A percentile compares a stretch with the other conserved stretches of the same genome.
Conservation (phyloP, 2,888 invertebrate genomes). For the Trachelus iudaicus region DNA sequence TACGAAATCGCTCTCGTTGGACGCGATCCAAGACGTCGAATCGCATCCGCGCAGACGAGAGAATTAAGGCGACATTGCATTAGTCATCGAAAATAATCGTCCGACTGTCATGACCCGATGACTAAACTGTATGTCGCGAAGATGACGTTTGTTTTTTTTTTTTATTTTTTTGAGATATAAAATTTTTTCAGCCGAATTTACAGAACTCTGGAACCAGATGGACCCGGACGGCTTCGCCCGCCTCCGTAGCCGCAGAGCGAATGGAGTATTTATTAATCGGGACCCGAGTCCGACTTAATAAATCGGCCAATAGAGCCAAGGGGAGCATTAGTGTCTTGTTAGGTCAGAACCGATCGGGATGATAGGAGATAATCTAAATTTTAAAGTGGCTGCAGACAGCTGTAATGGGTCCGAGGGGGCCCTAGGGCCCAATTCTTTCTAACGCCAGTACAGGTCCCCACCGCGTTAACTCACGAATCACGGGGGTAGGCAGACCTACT, state of each 20-base stretch:
- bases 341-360: constrained; percentile 17
- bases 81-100: background rate
- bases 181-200: background rate
- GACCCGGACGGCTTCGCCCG: background rate
- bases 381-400: constrained; percentile 22
- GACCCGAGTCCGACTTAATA: constrained; percentile 11
- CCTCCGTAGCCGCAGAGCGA: background rate
- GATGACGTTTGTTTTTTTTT: background rate
- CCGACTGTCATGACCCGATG: background rate
- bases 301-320: constrained; percentile 20
- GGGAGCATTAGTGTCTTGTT: constrained; percentile 23
- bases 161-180: background rate
- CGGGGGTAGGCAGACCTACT: background rate
- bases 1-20: background rate
- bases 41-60: background rate
- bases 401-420: constrained; percentile 17
- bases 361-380: constrained; percentile 24
- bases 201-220: background rate
- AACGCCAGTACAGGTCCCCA: background rate
- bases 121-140: background rate
- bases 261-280: background rate
- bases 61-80: background rate
- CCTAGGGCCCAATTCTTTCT: background rate
- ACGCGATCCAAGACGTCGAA: background rate
- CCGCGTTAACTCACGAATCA: background rate